Percentiles rank a stretch among this genome's conserved stretches.
Evolutionary conservation across 1,140 invertebrate genomes (phyloP).

Genomic region (Bombus soroeensis): DNA sequence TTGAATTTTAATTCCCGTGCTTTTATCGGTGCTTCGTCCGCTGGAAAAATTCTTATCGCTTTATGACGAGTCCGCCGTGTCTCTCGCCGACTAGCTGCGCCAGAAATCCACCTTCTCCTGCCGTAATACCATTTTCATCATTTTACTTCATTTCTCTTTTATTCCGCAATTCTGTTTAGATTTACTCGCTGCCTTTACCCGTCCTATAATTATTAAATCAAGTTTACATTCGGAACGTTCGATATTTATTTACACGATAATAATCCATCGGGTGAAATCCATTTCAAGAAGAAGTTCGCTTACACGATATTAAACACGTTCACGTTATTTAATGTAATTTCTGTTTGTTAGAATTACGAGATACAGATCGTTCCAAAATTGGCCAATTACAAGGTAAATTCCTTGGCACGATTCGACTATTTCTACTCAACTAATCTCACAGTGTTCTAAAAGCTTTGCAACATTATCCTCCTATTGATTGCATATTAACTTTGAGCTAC

Average conservation of each 20-base stretch:
- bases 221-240: not conserved
- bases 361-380: not conserved
- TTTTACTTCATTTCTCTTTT: not conserved
- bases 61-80: slow-evolving; percentile 40
- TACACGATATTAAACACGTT: not conserved
- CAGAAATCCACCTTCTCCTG: not conserved
- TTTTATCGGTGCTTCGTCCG: slow-evolving; percentile 25
- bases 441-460: not conserved
- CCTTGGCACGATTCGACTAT: not conserved
- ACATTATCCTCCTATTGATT: not conserved
- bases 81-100: slow-evolving; percentile 33
- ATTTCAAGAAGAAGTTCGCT: not conserved
- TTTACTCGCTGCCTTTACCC: not conserved
- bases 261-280: not conserved
- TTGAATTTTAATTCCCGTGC: slow-evolving; percentile 67
- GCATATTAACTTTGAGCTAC: not conserved
- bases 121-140: not conserved
- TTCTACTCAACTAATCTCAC: not conserved
- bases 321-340: fast-evolving
- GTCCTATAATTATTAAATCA: not conserved
- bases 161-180: no score
- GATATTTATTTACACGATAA: not conserved
- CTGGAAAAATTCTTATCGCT: slow-evolving; percentile 62
- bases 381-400: not conserved
- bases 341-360: no score